A percentile compares a stretch with the other conserved stretches of the same genome.
These are phyloP conservation scores for Brachyhypopomus gauderio DNA, from an alignment of 2,113 vertebrate species.

Conservation along the genomic window DNA sequence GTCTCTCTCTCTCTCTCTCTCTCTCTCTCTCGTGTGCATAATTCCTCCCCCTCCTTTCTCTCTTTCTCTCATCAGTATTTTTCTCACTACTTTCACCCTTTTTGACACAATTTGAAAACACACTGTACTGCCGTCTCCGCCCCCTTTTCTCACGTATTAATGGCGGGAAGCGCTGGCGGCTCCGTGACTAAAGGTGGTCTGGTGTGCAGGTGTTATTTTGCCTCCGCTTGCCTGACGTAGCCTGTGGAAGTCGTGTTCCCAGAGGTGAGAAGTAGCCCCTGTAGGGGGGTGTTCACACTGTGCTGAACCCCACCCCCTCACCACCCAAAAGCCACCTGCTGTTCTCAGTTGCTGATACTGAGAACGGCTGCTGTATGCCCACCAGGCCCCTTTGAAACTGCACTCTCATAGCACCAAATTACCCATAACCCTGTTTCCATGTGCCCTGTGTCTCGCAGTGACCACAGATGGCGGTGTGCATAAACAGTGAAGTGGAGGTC, in stretches of 20 bases:
- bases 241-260: not conserved
- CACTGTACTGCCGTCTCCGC: conserved; percentile 10
- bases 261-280: conserved; percentile 35
- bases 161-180: not conserved
- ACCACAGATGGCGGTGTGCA: conserved; percentile 44
- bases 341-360: not conserved
- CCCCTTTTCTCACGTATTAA: conserved; percentile 42
- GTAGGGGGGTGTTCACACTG: not conserved
- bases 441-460: conserved; percentile 10
- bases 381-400: not conserved
- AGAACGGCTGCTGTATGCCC: not conserved
- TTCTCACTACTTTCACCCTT: conserved; percentile 3
- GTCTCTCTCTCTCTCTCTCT: conserved; percentile 3
- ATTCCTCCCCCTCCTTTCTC: too few relatives aligned
- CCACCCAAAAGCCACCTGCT: not conserved
- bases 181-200: conserved; percentile 17
- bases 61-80: not conserved
- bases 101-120: conserved; percentile 35
- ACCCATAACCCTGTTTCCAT: conserved; percentile 16
- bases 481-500: conserved; percentile 44
- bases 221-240: conserved; percentile 1
- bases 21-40: not conserved
- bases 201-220: conserved; percentile 18
- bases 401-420: conserved; percentile 9
- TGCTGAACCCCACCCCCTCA: not conserved